Conservation (phyloP, 2,797 vertebrate species). For the Sebastolobus alascanus region DNA sequence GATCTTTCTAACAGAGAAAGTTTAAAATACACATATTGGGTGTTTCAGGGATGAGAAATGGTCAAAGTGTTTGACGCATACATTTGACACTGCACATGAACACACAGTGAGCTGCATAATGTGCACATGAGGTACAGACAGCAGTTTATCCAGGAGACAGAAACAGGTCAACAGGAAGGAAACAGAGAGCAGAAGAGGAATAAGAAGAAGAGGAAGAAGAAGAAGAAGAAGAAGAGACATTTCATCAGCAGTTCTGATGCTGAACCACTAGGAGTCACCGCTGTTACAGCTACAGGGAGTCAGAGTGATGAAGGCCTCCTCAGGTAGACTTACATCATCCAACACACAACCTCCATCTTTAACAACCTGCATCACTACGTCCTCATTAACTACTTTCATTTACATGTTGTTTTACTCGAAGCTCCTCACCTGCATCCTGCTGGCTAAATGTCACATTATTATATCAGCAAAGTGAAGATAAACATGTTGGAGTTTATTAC, state of each 20-base stretch:
- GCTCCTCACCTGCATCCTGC: neutral
- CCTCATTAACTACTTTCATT: neutral
- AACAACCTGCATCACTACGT: neutral
- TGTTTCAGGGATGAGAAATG: conserved; percentile 39
- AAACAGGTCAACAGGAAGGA: neutral
- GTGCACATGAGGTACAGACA: conserved; percentile 46
- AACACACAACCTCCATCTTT: conserved; percentile 1
- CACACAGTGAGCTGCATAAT: conserved; percentile 46
- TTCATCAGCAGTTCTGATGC: neutral
- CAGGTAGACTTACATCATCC: conserved; percentile 11
- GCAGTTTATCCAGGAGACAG: conserved; percentile 18
- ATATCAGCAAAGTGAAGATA: too few species aligned
- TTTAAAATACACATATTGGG: neutral
- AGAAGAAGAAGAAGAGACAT: neutral
- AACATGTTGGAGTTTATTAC: too few species aligned
- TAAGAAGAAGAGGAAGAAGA: neutral
- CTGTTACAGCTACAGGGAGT: neutral
- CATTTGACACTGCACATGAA: conserved; percentile 30
- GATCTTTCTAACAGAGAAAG: neutral
- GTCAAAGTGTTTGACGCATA: conserved; percentile 20
- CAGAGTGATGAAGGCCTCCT: neutral
- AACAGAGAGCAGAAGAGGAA: neutral
- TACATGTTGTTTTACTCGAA: neutral
- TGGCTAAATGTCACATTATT: too few species aligned
- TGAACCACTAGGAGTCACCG: conserved; percentile 53